phyloP scores from a whole-genome alignment of 2,888 invertebrate genomes.

The Sminthurinus aureus region DNA sequence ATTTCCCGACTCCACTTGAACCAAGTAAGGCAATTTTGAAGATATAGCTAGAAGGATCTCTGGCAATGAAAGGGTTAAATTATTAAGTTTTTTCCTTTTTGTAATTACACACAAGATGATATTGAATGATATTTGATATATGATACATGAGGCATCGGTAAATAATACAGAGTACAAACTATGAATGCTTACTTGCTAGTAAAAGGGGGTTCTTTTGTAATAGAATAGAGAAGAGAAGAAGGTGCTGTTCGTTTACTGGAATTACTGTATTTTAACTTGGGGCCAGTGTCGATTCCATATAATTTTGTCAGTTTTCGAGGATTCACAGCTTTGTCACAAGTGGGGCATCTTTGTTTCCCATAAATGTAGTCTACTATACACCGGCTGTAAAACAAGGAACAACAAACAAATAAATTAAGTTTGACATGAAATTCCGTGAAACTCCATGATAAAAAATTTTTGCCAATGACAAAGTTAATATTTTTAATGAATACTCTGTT shows the following conservation, averaged over 20 bases:
- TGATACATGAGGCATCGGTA: no score
- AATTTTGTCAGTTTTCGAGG: conserved; percentile 50
- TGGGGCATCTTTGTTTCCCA: conserved; percentile 50
- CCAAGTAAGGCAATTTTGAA: conserved; percentile 58
- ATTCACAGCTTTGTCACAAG: conserved; percentile 50
- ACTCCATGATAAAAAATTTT: no score
- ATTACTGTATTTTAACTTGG: neutral
- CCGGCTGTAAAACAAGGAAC: conserved; percentile 30
- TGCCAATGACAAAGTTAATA: no score
- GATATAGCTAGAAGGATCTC: conserved; percentile 43
- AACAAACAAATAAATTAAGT: no score
- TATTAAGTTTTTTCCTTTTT: no score
- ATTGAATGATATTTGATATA: no score
- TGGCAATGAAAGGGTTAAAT: neutral
- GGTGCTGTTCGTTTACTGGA: neutral
- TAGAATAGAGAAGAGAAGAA: neutral
- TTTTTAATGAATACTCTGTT: no score
- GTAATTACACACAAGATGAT: no score
- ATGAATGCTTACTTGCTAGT: neutral
- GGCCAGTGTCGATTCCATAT: conserved; percentile 53
- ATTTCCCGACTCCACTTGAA: conserved; percentile 55
- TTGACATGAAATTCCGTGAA: no score
- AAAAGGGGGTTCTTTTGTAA: neutral
- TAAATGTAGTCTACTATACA: conserved; percentile 39
- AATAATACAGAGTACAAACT: neutral